These are phyloP conservation scores for Chaetodon auriga DNA, from an alignment of 2,113 vertebrate genomes.

Conservation along the genomic window DNA sequence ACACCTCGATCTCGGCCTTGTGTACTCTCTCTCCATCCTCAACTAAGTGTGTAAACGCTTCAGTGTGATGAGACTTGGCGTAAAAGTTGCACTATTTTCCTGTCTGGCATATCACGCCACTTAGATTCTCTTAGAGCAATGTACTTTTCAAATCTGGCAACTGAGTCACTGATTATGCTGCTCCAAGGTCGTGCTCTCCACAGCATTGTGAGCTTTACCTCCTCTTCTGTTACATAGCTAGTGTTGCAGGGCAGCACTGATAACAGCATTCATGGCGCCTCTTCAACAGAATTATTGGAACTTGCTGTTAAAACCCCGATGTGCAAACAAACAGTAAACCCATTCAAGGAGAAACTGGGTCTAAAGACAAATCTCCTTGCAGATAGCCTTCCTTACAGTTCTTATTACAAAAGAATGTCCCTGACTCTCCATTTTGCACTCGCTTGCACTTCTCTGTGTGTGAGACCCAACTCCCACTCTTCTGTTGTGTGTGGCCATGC, in stretches of 20 bases:
- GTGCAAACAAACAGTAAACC: constrained; percentile 23
- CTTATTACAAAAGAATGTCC: constrained; percentile 61
- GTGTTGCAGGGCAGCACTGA: constrained; percentile 38
- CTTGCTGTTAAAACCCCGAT: constrained; percentile 42
- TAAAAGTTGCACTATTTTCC: neutral
- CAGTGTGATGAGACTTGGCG: constrained; percentile 4
- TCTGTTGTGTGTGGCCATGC: constrained; percentile 50
- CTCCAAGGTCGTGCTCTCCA: constrained; percentile 53
- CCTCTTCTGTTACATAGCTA: constrained; percentile 21
- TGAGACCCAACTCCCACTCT: constrained; percentile 62
- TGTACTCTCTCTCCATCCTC: neutral
- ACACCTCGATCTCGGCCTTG: neutral
- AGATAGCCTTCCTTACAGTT: constrained; percentile 34
- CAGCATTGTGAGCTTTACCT: constrained; percentile 36
- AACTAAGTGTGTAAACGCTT: neutral
- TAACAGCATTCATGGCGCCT: constrained; percentile 29
- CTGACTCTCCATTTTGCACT: constrained; percentile 62
- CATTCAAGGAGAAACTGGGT: constrained; percentile 41
- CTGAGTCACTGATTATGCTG: constrained; percentile 46
- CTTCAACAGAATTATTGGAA: constrained; percentile 25
- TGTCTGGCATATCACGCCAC: constrained; percentile 1
- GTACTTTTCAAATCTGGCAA: constrained; percentile 46
- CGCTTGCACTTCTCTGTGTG: constrained; percentile 55
- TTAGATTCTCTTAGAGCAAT: constrained; percentile 24
- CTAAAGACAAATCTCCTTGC: constrained; percentile 39